phyloP scores from a whole-genome alignment of 2,797 vertebrate genomes.

The Acanthopagrus latus region DNA sequence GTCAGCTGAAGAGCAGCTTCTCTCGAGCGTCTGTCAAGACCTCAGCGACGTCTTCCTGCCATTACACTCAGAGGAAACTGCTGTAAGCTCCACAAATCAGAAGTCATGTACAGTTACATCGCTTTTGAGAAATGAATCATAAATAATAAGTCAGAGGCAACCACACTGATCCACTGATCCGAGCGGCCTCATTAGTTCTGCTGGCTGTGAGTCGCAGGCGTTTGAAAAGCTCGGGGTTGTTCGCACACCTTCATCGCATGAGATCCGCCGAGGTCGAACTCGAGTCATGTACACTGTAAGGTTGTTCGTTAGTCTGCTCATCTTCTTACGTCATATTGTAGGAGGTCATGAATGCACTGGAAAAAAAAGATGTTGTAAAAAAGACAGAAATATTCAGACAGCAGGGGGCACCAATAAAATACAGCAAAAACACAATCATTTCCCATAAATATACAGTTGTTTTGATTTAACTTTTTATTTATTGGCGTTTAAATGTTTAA shows the following conservation, averaged over 20 bases:
- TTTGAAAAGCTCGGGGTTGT: background rate
- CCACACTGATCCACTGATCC: background rate
- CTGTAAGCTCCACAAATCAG: background rate
- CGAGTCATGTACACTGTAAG: background rate
- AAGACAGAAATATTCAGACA: too few species aligned
- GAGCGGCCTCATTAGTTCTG: background rate
- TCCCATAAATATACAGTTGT: too few species aligned
- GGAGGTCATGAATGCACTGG: background rate
- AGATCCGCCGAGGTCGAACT: background rate
- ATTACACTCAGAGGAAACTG: background rate
- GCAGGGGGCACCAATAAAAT: too few species aligned
- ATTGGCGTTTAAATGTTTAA: too few species aligned
- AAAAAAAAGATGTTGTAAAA: too few species aligned
- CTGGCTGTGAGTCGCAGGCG: background rate
- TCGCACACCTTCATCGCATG: background rate
- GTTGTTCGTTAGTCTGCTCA: background rate
- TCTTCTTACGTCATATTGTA: background rate
- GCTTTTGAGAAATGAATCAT: background rate
- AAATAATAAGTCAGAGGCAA: background rate
- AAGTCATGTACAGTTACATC: background rate
- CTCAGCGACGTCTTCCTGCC: background rate
- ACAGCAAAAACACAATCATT: too few species aligned
- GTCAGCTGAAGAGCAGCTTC: background rate
- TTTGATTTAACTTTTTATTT: too few species aligned
- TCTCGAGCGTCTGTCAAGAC: background rate